Evolutionary conservation across 2,888 invertebrate species (phyloP), one percentile per base, ranked within the genome.

Genomic region (Fabriciana adippe): DNA sequence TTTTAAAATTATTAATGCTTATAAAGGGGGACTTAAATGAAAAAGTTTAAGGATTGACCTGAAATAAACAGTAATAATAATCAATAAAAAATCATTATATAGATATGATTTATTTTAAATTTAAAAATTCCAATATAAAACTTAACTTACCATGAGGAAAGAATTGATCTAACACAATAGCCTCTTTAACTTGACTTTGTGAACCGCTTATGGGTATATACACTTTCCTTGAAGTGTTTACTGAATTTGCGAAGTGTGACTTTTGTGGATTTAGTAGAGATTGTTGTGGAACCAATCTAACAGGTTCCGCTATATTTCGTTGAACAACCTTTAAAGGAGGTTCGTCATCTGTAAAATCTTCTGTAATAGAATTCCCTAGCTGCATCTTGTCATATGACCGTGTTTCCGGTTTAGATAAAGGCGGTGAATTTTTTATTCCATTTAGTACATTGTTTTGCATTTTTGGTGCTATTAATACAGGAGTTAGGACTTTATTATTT

Each of bases 291-390:
- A 90, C 86, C 65, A 91, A 71, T 76, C 90, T 79, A 6, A 90
- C 88, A 1, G 87, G 83, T 15, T 84, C 82, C 18, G 81, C 79
- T 0, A 84, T 76, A 4, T 75, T 72, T 60, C 74, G 77, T 31
- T 81, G 76, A 18, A 73, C 72, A 0, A 85, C 76, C 76, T 93
- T 93, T 0, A 85, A n/a, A 3, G 92, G 92, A 8, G 92, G 92
- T 73, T 96, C 97, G 78, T 97, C 97, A 71, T 96, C 96, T 0
- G 97, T 97, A 67, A 97, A 89, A 86, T 97, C 97, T 6, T 92
- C 92, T 1, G 91, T 91, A 21, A 86, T 82, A 1, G 89, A 83
- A 53, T 59, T 70, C 11, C 60, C 66, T 60, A 75, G 75, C 57
- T 75, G 76, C 55, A 77, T 70, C 72, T 82, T 83, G 67, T 75